Percentiles rank a stretch among this genome's conserved stretches.
Conservation (phyloP, 2,888 invertebrate genomes). For the Acrocyrtus sp. region DNA sequence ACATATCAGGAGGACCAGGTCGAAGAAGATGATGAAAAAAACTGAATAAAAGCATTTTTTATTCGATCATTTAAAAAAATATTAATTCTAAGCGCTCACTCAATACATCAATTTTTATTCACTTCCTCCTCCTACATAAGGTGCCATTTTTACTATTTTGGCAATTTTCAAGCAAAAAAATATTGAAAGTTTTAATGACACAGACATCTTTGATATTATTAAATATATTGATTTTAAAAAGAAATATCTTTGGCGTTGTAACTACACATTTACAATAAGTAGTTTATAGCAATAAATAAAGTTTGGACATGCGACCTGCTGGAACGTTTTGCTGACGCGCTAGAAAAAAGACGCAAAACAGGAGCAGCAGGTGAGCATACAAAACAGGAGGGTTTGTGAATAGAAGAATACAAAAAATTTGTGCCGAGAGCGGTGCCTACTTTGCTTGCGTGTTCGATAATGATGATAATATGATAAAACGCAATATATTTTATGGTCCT, state of each 20-base stretch:
- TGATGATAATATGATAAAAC: background rate
- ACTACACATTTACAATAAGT: too few species aligned
- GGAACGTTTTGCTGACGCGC: too few species aligned
- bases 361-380: background rate
- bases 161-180: background rate
- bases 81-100: too few species aligned
- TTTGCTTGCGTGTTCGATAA: background rate
- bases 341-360: background rate
- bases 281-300: too few species aligned
- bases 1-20: background rate
- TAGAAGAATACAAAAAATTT: background rate
- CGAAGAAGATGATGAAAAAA: too few species aligned
- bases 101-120: too few species aligned
- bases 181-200: background rate
- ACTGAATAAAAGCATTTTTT: too few species aligned
- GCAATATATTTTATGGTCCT: background rate
- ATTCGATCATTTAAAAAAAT: background rate
- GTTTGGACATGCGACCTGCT: background rate
- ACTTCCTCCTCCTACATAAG: background rate
- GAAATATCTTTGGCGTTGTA: too few species aligned
- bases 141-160: background rate
- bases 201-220: background rate
- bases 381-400: background rate
- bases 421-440: background rate
- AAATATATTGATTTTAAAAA: too few species aligned